Evolutionary conservation across 2,888 invertebrate genomes (phyloP), one percentile per base, ranked within the genome.

Genomic region (Athalia circularis): DNA sequence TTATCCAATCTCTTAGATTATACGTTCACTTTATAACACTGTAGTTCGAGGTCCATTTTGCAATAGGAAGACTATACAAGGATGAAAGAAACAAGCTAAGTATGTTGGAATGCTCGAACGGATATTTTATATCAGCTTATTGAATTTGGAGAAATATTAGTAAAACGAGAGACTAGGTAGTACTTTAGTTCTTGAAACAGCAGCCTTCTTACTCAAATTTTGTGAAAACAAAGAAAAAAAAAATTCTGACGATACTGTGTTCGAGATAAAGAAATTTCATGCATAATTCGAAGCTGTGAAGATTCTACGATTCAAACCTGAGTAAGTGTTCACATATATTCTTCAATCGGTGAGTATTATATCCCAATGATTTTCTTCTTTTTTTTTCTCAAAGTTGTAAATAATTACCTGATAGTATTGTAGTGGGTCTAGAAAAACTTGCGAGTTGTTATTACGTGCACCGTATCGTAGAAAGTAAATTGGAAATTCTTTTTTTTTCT

Each of bases 31-130:
- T 29, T 15, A 57, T 8, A 45, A 29, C 59, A 11, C 54, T 29
- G 29, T 29, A 59, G 72, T 72, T 72, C 72, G 72, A 72, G 72
- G 72, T 72, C 72, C 72, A 72, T 72, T 72, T 72, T 72, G 72
- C 72, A 72, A 72, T 72, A 57, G 72, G 72, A 72, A 72, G 47
- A 45, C 57, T 57, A 57, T 13, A 72, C 72, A 72, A 72, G 72
- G 72, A 72, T 72, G 45, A 47, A 72, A 59, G 43, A 59, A 59
- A 72, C 47, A 59, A 13, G 52, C 59, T 29, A 59, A 6, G 15
- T 8, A 47, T 52, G 9, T 54, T 54, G n/a, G 11, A 9, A 54
- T n/a, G 7, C n/a, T 9, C 54, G n/a, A n/a, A 54, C 54, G n/a
- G 54, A 4, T n/a, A 29, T 1, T 29, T 29, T 29, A 29, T 29